Base-by-base conservation (phyloP, 2,888 invertebrate genomes). In the Biston betularia region DNA sequence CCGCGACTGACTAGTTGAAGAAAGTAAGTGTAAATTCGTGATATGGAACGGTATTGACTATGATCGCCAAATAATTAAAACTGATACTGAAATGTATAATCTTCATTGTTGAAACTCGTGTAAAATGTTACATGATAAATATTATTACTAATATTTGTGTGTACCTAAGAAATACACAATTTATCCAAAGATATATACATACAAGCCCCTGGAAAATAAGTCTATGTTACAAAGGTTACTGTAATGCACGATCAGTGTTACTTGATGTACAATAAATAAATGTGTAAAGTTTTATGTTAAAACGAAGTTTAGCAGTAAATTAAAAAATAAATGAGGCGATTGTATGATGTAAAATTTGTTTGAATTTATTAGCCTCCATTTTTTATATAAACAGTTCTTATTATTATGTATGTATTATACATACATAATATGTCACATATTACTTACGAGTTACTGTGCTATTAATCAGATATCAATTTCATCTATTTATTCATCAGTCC, bases 1-100 rank as follows among this genome's bases (percentile, higher is more conserved):
- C 93, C 90, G 81, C 91, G 93, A 93, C 93, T 93, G 93, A 93
- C 90, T 93, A 93, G 93, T 85, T 91, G 92, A 90, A 89, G 87
- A 87, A 87, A 87, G 89, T 92, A 91, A 91, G 83, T 89, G 88
- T 92, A 92, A 86, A 88, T 88, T 88, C 87, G 92, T 90, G 90
- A 90, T 89, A 92, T 79, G 88, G 89, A 88, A 87, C 81, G 90
- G 88, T 91, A 88, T 89, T 89, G 88, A 88, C 81, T 89, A 89
- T 89, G 87, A 90, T 93, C 92, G 93, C 93, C 93, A 93, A 93
- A 93, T 90, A 89, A 89, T 84, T 86, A 84, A 84, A 88, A 89
- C 80, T 86, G 84, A 74, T 88, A 89, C 80, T 85, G 84, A 74
- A 74, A 74, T 71, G 65, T 72, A 82, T 89, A 89, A 65, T 85